phyloP scores from a whole-genome alignment of 2,888 invertebrate genomes.

The Trypoxylon attenuatum region DNA sequence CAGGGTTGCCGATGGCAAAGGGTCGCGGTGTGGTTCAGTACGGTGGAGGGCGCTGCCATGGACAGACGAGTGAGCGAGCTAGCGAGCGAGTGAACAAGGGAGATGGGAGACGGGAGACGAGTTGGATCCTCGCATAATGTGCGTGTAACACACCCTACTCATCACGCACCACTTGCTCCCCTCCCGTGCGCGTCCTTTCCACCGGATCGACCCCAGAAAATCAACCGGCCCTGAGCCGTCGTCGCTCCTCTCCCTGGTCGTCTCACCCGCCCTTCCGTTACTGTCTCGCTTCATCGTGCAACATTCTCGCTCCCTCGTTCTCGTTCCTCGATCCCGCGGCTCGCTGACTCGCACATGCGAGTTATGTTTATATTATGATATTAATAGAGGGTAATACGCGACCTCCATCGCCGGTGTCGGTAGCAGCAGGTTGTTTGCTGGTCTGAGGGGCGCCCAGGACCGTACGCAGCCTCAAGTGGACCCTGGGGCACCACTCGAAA shows the following conservation, averaged over 20 bases:
- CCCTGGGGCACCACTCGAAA: conserved; percentile 11
- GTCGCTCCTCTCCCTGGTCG: conserved; percentile 20
- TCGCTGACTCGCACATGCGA: conserved; percentile 56
- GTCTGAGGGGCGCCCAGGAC: conserved; percentile 34
- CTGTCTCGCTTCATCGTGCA: conserved; percentile 28
- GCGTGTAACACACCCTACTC: conserved; percentile 72
- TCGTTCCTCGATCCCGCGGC: no score
- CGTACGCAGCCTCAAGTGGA: conserved; percentile 15
- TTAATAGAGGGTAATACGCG: conserved; percentile 71
- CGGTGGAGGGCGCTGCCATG: no score
- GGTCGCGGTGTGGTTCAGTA: not conserved
- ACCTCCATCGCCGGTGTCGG: conserved; percentile 49
- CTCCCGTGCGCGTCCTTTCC: conserved; percentile 35
- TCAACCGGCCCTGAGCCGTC: conserved; percentile 43
- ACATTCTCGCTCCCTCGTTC: conserved; percentile 28
- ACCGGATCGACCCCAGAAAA: conserved; percentile 55
- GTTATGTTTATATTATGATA: conserved; percentile 74
- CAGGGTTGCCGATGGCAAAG: conserved; percentile 31
- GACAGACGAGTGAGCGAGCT: conserved; percentile 2
- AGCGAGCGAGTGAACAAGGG: not conserved
- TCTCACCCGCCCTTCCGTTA: conserved; percentile 32
- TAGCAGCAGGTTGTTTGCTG: conserved; percentile 63
- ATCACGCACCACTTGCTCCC: conserved; percentile 72
- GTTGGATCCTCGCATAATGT: conserved; percentile 64
- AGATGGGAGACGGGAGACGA: conserved; percentile 21